phyloP scores from a whole-genome alignment of 2,113 vertebrate genomes.

The Jacana jacana region DNA sequence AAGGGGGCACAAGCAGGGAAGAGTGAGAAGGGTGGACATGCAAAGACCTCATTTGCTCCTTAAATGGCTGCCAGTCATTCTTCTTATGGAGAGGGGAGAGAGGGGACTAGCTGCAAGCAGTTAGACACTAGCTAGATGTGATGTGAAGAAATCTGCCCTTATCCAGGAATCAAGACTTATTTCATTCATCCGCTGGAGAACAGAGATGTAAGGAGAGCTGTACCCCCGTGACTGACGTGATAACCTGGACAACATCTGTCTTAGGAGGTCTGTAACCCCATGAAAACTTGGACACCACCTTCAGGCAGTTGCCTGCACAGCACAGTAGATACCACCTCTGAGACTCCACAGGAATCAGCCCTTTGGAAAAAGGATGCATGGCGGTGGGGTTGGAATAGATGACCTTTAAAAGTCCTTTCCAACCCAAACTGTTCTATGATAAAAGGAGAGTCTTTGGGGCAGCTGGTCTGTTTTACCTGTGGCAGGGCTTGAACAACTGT shows the following conservation, averaged over 20 bases:
- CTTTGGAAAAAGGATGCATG: neutral
- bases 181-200: neutral
- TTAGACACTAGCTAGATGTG: neutral
- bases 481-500: conserved; percentile 88
- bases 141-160: neutral
- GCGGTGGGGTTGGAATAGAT: neutral
- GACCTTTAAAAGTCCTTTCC: neutral
- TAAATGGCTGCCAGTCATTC: neutral
- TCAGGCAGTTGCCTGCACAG: neutral
- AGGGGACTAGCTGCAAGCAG: neutral
- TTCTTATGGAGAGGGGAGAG: neutral
- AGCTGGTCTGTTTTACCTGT: conserved; percentile 76
- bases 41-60: neutral
- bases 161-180: neutral
- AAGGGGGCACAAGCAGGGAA: neutral
- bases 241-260: neutral
- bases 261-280: neutral
- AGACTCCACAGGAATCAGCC: neutral
- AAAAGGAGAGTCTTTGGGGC: neutral
- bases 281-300: neutral
- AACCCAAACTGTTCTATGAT: neutral
- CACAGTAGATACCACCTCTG: neutral
- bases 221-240: fast-evolving
- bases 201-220: neutral
- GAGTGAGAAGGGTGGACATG: neutral